These are phyloP conservation scores for Stercorarius parasiticus DNA, from an alignment of 2,113 vertebrate species.

Conservation along the genomic window DNA sequence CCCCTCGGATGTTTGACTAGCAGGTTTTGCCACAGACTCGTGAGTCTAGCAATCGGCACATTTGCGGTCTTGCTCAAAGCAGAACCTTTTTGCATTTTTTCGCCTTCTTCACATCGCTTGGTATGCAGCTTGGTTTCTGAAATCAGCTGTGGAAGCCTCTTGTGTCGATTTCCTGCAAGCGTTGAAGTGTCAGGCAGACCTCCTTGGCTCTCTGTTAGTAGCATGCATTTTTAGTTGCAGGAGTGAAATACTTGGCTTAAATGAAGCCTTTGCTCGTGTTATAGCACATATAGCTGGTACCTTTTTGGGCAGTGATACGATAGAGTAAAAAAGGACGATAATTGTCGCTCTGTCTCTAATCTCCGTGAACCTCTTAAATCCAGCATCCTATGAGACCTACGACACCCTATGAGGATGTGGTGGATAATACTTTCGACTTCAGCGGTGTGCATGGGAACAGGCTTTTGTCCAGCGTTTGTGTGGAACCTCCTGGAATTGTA, in stretches of 20 bases:
- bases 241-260: background rate
- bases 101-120: background rate
- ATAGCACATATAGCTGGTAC: background rate
- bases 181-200: background rate
- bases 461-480: background rate
- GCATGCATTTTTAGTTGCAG: background rate
- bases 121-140: background rate
- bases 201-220: background rate
- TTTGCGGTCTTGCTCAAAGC: background rate
- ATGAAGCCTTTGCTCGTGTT: background rate
- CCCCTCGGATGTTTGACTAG: background rate
- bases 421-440: background rate
- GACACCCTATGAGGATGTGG: background rate
- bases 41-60: background rate
- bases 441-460: background rate
- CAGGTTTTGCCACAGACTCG: rapidly evolving
- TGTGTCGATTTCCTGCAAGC: rapidly evolving
- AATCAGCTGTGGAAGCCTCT: background rate
- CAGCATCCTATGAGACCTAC: background rate
- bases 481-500: background rate
- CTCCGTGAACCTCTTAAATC: background rate
- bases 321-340: background rate
- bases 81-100: background rate
- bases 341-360: background rate
- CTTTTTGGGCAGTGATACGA: background rate